Evolutionary conservation across 1,140 invertebrate genomes (phyloP), one percentile per base, ranked within the genome.

Genomic region (Drosophila lini): DNA sequence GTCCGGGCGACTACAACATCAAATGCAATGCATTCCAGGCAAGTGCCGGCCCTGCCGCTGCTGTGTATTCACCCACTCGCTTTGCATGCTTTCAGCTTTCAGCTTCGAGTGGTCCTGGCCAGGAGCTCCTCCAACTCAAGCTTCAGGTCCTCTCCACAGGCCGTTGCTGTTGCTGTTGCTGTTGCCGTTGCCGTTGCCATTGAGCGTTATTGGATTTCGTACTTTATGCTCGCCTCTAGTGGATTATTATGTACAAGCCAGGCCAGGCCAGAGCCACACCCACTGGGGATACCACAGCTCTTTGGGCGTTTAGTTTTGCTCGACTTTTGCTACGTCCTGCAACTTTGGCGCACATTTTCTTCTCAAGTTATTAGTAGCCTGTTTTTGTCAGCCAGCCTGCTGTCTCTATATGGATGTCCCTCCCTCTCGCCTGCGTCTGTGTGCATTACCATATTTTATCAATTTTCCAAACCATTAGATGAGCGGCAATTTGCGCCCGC

Each of bases 1-100:
- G 95, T 71, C 97, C 97, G 0, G 93, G 94, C 61, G 93, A 93
- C 11, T 97, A 97, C 92, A 94, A 94, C 4, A 89, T 95, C 13
- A 94, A 92, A 36, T 79, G 96, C 52, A 93, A 93, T 71, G 75
- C 85, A 78, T 92, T 92, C 76, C 86, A 92, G 89, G 91, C 81
- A 92, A 92, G 90, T 92, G 67, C 57, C 32, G 57, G 62, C 36
- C 42, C 52, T 34, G 59, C 53, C 53, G 58, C 56, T 77, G 57
- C 69, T 83, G 65, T 84, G 77, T 90, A 84, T 63, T 75, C 65
- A 55, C 63, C 65, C 65, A 69, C 78, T 89, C 74, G 84, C 70
- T 89, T 90, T 90, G 85, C 84, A 89, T 90, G 85, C 85, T 89
- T 90, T 89, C 69, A 90, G 69, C 70, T 67, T 76, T 88, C 69